Evolutionary conservation across 2,888 invertebrate species (phyloP).

Genomic region (Mantis religiosa): DNA sequence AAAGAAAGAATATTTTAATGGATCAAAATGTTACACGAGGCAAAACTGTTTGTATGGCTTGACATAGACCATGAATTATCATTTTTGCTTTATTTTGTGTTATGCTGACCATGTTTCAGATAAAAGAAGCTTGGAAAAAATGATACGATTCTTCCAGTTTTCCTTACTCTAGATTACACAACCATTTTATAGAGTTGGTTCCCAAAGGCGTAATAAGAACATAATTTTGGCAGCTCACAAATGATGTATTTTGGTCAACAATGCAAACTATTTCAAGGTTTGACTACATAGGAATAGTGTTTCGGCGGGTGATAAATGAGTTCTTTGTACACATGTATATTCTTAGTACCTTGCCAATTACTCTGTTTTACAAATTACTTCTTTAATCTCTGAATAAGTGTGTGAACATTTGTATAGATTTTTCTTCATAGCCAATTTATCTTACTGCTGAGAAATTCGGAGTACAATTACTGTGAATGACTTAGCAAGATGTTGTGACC

Average conservation of each 20-base stretch:
- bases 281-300: background rate
- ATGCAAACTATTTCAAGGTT: background rate
- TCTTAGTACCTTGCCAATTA: background rate
- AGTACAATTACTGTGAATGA: background rate
- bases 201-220: background rate
- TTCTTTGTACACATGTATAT: background rate
- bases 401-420: background rate
- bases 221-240: background rate
- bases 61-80: too few relatives aligned
- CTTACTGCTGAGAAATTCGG: background rate
- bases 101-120: too few relatives aligned
- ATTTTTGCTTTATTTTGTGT: too few relatives aligned
- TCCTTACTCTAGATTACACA: too few relatives aligned
- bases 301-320: background rate
- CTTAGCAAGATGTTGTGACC: background rate
- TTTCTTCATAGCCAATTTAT: background rate
- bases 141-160: too few relatives aligned
- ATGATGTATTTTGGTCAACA: background rate
- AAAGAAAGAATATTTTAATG: too few relatives aligned
- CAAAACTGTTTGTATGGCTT: too few relatives aligned
- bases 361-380: background rate
- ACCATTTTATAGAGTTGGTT: background rate
- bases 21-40: too few relatives aligned
- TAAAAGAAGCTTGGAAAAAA: too few relatives aligned
- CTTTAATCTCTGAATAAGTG: background rate